Conservation (phyloP, 2,797 vertebrate species). For the Cyprinodon diabolis region DNA sequence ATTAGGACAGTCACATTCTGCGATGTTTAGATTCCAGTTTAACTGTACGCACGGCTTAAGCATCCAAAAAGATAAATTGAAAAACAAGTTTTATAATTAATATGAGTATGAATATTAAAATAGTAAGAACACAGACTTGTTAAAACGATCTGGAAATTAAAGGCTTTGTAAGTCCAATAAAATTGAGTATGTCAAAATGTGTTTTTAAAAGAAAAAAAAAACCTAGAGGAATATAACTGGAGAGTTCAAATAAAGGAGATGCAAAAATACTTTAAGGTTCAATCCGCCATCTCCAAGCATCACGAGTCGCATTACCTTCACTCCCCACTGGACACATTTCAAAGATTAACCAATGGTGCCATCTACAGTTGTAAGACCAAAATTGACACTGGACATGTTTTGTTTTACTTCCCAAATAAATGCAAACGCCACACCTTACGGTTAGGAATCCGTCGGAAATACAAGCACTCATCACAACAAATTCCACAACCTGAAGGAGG, state of each 20-base stretch:
- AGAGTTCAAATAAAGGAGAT: not conserved
- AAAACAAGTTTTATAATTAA: no score
- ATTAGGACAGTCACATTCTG: not conserved
- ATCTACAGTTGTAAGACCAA: constrained; percentile 65
- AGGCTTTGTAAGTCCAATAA: not conserved
- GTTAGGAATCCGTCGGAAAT: not conserved
- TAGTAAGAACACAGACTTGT: not conserved
- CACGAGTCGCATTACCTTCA: not conserved
- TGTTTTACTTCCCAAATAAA: not conserved
- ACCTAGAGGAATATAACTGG: not conserved
- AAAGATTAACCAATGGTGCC: constrained; percentile 68
- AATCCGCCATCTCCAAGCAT: not conserved
- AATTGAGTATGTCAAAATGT: not conserved
- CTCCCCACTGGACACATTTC: not conserved
- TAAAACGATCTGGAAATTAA: not conserved
- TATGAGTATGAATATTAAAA: not conserved
- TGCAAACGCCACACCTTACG: not conserved
- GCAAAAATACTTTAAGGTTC: not conserved
- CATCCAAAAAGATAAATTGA: not conserved
- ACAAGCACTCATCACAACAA: not conserved
- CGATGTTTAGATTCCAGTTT: no score
- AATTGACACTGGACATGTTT: constrained; percentile 12
- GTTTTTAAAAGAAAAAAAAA: not conserved
- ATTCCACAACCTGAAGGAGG: not conserved
- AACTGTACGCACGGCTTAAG: not conserved